phyloP scores from a whole-genome alignment of 1,140 invertebrate genomes.

The Plodia interpunctella region DNA sequence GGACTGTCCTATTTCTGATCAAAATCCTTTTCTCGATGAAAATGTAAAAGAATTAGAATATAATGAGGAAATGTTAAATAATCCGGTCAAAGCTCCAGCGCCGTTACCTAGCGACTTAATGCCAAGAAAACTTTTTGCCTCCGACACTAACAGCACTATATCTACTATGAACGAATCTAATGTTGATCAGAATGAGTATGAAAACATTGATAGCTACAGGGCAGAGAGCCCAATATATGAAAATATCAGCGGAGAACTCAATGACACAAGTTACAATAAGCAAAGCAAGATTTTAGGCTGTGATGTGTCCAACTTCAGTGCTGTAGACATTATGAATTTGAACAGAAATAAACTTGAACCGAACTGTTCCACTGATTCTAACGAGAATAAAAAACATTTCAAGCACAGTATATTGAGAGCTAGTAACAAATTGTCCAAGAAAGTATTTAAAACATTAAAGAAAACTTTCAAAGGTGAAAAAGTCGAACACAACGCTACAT shows the following conservation, averaged over 20 bases:
- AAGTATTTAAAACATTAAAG: constrained; percentile 70
- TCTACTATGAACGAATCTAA: constrained; percentile 64
- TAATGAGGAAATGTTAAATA: constrained; percentile 36
- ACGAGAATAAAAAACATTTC: constrained; percentile 51
- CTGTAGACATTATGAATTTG: constrained; percentile 67
- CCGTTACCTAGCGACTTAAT: constrained; percentile 34
- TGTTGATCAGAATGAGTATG: constrained; percentile 51
- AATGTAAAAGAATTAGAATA: constrained; percentile 42
- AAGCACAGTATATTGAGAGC: constrained; percentile 58
- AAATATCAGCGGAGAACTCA: constrained; percentile 48
- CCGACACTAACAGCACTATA: constrained; percentile 66
- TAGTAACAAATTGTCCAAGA: constrained; percentile 65
- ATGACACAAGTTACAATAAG: constrained; percentile 54
- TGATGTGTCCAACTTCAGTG: constrained; percentile 67
- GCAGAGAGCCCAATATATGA: constrained; percentile 65
- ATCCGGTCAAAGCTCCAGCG: constrained; percentile 22
- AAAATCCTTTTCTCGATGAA: constrained; percentile 54
- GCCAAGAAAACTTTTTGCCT: constrained; percentile 58
- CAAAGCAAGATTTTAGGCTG: constrained; percentile 72
- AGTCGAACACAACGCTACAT: constrained; percentile 42
- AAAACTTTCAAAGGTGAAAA: constrained; percentile 73
- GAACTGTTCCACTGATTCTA: constrained; percentile 53
- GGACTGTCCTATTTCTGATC: constrained; percentile 17
- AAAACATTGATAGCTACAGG: constrained; percentile 58
- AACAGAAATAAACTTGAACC: constrained; percentile 44